Evolutionary conservation across 2,113 vertebrate species (phyloP), one percentile per base, ranked within the genome.

Genomic region (Gavialis gangeticus): DNA sequence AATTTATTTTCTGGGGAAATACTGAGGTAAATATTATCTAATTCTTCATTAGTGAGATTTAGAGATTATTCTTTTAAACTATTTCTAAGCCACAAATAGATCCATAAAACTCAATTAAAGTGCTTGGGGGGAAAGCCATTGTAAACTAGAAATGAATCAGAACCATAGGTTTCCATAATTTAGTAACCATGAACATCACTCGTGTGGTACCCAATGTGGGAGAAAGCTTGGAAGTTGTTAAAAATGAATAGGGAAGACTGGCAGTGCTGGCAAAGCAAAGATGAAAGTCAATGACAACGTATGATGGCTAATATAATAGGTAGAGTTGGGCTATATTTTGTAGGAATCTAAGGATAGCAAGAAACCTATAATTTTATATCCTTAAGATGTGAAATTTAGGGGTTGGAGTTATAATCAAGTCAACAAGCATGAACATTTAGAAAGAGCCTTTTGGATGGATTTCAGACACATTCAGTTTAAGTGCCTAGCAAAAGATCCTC

Each of bases 21-120:
- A 85, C 64, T n/a, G 30, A n/a, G 19, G 56, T 54, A 77, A 77
- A 59, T 9, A n/a, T 19, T 59, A 9, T 69, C n/a, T 11, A 75
- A 9, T 55, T 37, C 16, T 16, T 80, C 1, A 25, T 30, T 16
- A 37, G 30, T n/a, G 82, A 66, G 16, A 1, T 71, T 25, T 71
- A 34, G 46, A 22, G 82, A 60, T 34, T 9, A 21, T 79, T 85
- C 87, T 4, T 10, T 84, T 69, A 30, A 62, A 55, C 59, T 8
- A 9, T 22, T 69, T 24, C 5, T 1, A 64, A 7, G 16, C 19
- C 34, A 22, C 0, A 3, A n/a, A 27, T 22, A 4, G 10, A 21
- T 12, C 22, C 3, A 25, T 4, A 24, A 21, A 19, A 34, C 13
- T 34, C 27, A 58, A 78, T 58, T 13, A 13, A 22, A 15, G 28